These are phyloP conservation scores for Cloeon dipterum DNA, from an alignment of 2,888 invertebrate species.

Conservation along the genomic window DNA sequence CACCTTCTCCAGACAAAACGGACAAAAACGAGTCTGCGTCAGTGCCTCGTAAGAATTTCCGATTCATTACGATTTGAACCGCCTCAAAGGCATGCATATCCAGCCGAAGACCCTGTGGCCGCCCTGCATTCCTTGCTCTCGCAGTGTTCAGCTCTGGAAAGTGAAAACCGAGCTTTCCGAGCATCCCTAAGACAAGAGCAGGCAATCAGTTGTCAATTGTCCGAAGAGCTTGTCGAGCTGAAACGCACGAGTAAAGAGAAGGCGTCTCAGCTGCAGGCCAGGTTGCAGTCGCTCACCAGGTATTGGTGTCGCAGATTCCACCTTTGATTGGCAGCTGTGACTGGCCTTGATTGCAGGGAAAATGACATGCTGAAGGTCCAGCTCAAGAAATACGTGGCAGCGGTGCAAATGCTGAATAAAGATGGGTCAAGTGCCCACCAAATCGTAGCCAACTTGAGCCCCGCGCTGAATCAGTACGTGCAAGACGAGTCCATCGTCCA, in stretches of 20 bases:
- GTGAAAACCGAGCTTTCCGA: conserved; percentile 10
- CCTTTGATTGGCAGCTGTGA: no score
- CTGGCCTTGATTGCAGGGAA: conserved; percentile 30
- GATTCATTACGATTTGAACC: no score
- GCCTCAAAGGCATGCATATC: no score
- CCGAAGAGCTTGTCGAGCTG: conserved; percentile 24
- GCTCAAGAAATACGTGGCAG: conserved; percentile 62
- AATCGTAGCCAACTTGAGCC: conserved; percentile 14
- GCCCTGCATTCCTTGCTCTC: conserved; percentile 8
- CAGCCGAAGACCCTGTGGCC: conserved; percentile 6
- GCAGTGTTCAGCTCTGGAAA: conserved; percentile 8
- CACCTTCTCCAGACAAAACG: not conserved
- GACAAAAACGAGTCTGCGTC: not conserved
- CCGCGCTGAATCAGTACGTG: conserved; percentile 9
- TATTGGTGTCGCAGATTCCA: no score
- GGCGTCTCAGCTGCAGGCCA: conserved; percentile 18
- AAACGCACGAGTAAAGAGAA: conserved; percentile 15
- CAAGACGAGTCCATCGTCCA: conserved; percentile 25
- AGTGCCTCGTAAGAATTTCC: not conserved
- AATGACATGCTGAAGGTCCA: conserved; percentile 68
- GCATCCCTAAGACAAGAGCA: conserved; percentile 21
- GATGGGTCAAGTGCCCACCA: conserved; percentile 21
- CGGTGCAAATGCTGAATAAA: conserved; percentile 59
- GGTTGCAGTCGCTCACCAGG: conserved; percentile 38
- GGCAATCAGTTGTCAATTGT: conserved; percentile 25